phyloP scores from a whole-genome alignment of 2,113 vertebrate species.

The Triplophysa siluroides region DNA sequence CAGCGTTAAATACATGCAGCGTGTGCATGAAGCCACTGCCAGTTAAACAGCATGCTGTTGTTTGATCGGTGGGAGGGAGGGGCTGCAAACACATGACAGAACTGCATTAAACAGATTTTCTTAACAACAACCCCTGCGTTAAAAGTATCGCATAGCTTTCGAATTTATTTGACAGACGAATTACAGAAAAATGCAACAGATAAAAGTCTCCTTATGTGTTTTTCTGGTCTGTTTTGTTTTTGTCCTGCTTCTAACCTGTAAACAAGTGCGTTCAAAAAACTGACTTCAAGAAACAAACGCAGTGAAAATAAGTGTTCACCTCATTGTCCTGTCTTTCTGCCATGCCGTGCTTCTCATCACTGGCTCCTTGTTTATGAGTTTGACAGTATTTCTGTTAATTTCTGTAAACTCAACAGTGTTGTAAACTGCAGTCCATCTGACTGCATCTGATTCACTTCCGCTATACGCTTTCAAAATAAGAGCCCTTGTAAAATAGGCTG shows the following conservation, averaged over 20 bases:
- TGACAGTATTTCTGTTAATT: background rate
- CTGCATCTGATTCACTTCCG: conserved; percentile 17
- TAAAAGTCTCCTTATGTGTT: conserved; percentile 4
- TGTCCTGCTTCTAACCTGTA: conserved; percentile 24
- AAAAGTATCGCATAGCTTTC: background rate
- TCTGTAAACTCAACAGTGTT: background rate
- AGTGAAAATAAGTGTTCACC: conserved; percentile 54
- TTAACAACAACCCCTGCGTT: background rate
- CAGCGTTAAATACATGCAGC: background rate
- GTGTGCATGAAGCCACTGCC: background rate
- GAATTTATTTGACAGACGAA: background rate
- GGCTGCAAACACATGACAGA: conserved; percentile 34
- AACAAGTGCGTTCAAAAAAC: conserved; percentile 14
- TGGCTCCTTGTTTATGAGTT: conserved; percentile 39
- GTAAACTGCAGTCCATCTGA: conserved; percentile 35
- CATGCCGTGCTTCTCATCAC: conserved; percentile 67
- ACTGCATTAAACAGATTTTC: conserved; percentile 20
- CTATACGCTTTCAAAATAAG: conserved; percentile 35
- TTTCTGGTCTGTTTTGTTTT: background rate
- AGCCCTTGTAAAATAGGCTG: background rate
- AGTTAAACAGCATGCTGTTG: background rate
- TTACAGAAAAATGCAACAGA: background rate
- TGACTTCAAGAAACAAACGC: background rate
- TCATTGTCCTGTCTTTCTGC: conserved; percentile 74
- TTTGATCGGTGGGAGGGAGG: conserved; percentile 33